Conservation (phyloP, 2,888 invertebrate species). For the Cerceris ruficornis region DNA sequence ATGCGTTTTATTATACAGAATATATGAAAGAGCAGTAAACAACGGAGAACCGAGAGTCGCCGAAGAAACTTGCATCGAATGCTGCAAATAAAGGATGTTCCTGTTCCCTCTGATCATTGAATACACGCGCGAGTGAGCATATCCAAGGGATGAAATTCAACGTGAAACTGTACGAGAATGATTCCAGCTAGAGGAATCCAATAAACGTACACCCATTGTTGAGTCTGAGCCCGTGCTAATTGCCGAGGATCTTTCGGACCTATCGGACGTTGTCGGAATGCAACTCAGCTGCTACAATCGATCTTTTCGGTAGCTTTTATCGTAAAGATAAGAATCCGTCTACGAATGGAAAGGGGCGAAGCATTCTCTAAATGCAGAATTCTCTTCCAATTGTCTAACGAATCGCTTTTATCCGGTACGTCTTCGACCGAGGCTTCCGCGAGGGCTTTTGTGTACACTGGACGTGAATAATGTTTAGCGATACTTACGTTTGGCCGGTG, state of each 20-base stretch:
- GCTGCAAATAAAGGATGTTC: background rate
- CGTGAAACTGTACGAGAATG: constrained; percentile 3
- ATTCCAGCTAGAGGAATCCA: constrained; percentile 42
- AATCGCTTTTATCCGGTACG: constrained; percentile 20
- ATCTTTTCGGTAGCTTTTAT: constrained; percentile 12
- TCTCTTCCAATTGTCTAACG: constrained; percentile 10
- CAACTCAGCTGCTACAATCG: constrained; percentile 2
- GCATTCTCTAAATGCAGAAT: constrained; percentile 25
- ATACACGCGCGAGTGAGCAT: background rate
- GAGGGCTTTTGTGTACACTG: background rate
- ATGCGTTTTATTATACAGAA: background rate
- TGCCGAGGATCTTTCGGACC: constrained; percentile 26
- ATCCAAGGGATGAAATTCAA: background rate
- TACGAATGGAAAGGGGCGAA: constrained; percentile 3
- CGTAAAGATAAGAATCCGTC: constrained; percentile 17
- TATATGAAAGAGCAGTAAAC: constrained; percentile 25
- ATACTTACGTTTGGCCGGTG: constrained; percentile 28
- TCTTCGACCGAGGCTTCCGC: constrained; percentile 18
- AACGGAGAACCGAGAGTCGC: constrained; percentile 1
- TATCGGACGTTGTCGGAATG: constrained; percentile 25
- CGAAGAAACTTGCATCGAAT: background rate
- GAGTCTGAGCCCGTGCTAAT: constrained; percentile 31
- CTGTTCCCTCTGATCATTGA: constrained; percentile 10
- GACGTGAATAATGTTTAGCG: constrained; percentile 29
- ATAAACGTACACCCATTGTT: constrained; percentile 38